Conservation (phyloP, 2,888 invertebrate genomes). For the Dryocosmus kuriphilus region DNA sequence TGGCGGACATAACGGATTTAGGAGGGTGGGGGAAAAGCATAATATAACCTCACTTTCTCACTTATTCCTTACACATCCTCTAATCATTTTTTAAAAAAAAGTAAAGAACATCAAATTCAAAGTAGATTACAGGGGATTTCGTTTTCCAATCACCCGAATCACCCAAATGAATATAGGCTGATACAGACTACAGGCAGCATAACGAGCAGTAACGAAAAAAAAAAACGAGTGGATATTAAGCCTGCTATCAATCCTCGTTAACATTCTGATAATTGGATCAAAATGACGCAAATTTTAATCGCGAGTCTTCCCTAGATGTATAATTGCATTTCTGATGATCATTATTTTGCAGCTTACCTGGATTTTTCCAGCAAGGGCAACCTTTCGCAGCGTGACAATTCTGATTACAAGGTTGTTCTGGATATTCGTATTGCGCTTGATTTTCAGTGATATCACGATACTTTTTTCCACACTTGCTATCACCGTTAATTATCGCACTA, state of each 20-base stretch:
- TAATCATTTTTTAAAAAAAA: no score
- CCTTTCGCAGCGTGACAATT: slow-evolving; percentile 61
- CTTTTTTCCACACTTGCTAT: slow-evolving; percentile 45
- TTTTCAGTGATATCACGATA: slow-evolving; percentile 44
- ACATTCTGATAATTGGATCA: not conserved
- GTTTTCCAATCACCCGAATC: no score
- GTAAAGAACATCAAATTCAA: no score
- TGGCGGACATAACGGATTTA: no score
- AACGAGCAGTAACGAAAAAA: no score
- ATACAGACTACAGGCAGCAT: no score
- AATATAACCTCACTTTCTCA: no score
- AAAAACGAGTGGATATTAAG: not conserved
- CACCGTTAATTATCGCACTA: slow-evolving; percentile 47
- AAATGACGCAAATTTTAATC: not conserved
- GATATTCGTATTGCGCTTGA: slow-evolving; percentile 41
- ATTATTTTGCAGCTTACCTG: slow-evolving; percentile 4
- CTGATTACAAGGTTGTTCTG: slow-evolving; percentile 26
- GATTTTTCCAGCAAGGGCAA: slow-evolving; percentile 63
- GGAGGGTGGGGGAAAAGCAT: no score
- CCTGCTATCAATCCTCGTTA: not conserved
- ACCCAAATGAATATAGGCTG: no score
- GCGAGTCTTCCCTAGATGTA: not conserved
- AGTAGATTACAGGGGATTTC: no score
- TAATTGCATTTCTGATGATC: no score
- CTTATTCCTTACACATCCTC: no score